Evolutionary conservation across 2,888 invertebrate species (phyloP), one percentile per base, ranked within the genome.

Genomic region (Tribolium freemani): DNA sequence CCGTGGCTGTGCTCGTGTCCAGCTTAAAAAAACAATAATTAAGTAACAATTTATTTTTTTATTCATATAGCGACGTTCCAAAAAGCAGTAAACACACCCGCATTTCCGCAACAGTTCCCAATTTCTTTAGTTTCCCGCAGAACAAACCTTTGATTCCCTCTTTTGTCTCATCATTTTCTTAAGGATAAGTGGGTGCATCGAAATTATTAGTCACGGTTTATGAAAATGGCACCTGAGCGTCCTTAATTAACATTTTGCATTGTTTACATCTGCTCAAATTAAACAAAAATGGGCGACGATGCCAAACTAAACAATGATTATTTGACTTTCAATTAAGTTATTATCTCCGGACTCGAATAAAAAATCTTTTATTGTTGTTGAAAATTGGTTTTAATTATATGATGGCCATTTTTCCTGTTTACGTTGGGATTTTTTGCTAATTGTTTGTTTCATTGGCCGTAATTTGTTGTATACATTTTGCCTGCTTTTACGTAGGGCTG

Each of bases 1-100:
- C 71, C 71, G 13, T 71, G 71, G 21, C 54, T 71, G 20, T 71
- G 71, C 44, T 71, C 71, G 30, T 71, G 71, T 20, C 71, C 71
- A 67, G 71, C 71, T 71, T 53, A 44, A 71, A 71, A 53, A 5
- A 45, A 51, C n/a, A 38, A 38, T 8, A 38, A 38, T n/a, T 9
- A 38, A n/a, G 3, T 8, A 38, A 48, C 48, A 48, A 48, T 16
- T 6, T n/a, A n/a, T 1, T 11, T 8, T 26, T 26, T 26, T 26
- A 26, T 26, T 26, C 38, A n/a, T 9, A 8, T 6, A 8, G n/a
- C 3, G 8, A 8, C 38, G 8, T 38, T 38, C 0, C 8, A 38
- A 38, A n/a, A 1, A n/a, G 2, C 38, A 1, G 30, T 9, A 58
- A 44, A 26, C 26, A n/a, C 26, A 30, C 26, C 31, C n/a, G 53